phyloP scores from a whole-genome alignment of 1,140 invertebrate genomes.

The Drosophila tropicalis region DNA sequence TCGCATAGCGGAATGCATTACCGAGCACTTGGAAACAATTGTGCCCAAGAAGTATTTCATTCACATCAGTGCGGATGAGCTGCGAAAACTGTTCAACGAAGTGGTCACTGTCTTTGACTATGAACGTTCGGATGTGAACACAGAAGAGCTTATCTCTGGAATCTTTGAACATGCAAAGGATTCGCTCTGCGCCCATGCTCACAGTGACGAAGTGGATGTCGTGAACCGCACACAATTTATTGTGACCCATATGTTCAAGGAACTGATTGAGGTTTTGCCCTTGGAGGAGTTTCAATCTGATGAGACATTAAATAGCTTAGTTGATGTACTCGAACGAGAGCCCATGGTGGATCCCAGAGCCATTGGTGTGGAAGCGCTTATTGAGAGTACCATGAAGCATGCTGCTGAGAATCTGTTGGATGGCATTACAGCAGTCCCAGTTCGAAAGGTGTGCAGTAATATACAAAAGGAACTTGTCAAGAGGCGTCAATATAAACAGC shows the following conservation, averaged over 20 bases:
- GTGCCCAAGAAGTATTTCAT: conserved; percentile 79
- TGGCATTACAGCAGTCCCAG: conserved; percentile 63
- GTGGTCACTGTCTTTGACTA: conserved; percentile 71
- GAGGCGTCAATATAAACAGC: conserved; percentile 54
- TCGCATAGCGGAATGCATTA: conserved; percentile 71
- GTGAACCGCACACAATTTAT: conserved; percentile 72
- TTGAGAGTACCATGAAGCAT: conserved; percentile 50
- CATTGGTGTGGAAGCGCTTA: conserved; percentile 66
- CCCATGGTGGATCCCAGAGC: conserved; percentile 67
- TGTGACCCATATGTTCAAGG: conserved; percentile 68
- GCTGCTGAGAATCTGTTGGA: conserved; percentile 72
- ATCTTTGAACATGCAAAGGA: conserved; percentile 76
- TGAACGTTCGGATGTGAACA: conserved; percentile 72
- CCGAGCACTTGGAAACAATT: conserved; percentile 65
- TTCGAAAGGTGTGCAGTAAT: conserved; percentile 52
- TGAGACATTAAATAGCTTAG: conserved; percentile 59
- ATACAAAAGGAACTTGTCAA: conserved; percentile 60
- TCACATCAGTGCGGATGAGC: conserved; percentile 60
- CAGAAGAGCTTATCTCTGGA: conserved; percentile 69
- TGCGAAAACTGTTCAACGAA: conserved; percentile 72
- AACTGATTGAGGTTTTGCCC: conserved; percentile 73
- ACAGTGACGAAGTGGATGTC: conserved; percentile 23
- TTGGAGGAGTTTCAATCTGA: conserved; percentile 73
- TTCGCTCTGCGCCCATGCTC: conserved; percentile 37
- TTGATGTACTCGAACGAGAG: conserved; percentile 66